These are phyloP conservation scores for Psettodes erumei DNA, from an alignment of 2,113 vertebrate species.

Conservation along the genomic window DNA sequence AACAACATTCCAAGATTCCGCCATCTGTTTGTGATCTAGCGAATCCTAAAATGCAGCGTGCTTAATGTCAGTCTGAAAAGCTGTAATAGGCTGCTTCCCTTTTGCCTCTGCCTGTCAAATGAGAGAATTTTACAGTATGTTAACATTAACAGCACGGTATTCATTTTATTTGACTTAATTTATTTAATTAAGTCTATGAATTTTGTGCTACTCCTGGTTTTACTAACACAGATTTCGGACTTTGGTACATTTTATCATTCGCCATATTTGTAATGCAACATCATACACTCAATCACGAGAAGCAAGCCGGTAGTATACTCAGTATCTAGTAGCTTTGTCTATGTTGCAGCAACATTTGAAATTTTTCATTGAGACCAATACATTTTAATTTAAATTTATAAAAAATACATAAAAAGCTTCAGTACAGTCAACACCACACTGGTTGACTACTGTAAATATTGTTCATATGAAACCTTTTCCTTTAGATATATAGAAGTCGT, in stretches of 20 bases:
- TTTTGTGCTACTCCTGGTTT: background rate
- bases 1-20: slow-evolving; percentile 66
- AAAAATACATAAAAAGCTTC: no score
- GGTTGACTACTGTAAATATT: slow-evolving; percentile 1
- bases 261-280: background rate
- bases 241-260: background rate
- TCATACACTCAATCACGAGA: no score
- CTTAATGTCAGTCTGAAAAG: slow-evolving; percentile 58
- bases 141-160: slow-evolving; percentile 9
- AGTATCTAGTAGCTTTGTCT: no score
- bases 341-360: no score
- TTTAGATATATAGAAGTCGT: background rate
- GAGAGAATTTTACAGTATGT: slow-evolving; percentile 16
- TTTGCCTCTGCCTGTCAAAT: slow-evolving; percentile 45
- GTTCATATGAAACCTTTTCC: background rate
- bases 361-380: no score
- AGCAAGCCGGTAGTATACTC: no score
- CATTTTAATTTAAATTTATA: no score
- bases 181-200: background rate
- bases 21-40: slow-evolving; percentile 76
- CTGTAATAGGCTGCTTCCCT: slow-evolving; percentile 38
- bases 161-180: background rate
- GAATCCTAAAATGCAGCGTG: slow-evolving; percentile 55
- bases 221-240: background rate
- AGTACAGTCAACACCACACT: background rate